A percentile compares a stretch with the other conserved stretches of the same genome.
Evolutionary conservation across 2,113 vertebrate genomes (phyloP).

Genomic region (Cnemophilus loriae): DNA sequence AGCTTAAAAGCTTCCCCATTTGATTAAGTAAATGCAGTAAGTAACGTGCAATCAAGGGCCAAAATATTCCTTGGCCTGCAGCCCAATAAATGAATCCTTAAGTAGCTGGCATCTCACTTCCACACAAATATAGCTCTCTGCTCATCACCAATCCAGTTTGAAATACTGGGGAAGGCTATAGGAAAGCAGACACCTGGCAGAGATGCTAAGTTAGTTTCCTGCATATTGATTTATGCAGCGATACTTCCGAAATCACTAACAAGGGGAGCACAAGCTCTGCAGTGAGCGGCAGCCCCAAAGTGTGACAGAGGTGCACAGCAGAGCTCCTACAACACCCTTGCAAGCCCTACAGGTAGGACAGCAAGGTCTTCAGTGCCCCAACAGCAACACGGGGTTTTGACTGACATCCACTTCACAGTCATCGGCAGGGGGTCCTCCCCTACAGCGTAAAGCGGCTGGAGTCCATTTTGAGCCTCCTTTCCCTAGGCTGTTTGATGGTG

Average conservation of each 20-base stretch:
- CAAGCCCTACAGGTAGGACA: not conserved
- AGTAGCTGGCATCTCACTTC: conserved; percentile 4
- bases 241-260: conserved; percentile 25
- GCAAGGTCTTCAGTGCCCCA: not conserved
- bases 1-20: not conserved
- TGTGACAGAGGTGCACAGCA: not conserved
- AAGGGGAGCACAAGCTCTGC: not conserved
- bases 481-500: not conserved
- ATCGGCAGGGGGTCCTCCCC: not conserved
- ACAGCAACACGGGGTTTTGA: not conserved
- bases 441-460: not conserved
- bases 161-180: conserved; percentile 9
- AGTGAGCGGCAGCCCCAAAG: not conserved
- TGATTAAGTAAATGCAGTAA: not conserved
- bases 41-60: not conserved
- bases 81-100: conserved; percentile 18
- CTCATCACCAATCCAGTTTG: not conserved
- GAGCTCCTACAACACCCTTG: not conserved
- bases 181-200: conserved; percentile 32
- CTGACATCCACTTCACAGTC: not conserved
- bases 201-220: not conserved
- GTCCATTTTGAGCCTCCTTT: not conserved
- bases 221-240: conserved; percentile 14
- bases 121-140: conserved; percentile 11
- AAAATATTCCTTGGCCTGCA: not conserved